Conservation (phyloP, 1,140 invertebrate species). For the Sesamia nonagrioides region DNA sequence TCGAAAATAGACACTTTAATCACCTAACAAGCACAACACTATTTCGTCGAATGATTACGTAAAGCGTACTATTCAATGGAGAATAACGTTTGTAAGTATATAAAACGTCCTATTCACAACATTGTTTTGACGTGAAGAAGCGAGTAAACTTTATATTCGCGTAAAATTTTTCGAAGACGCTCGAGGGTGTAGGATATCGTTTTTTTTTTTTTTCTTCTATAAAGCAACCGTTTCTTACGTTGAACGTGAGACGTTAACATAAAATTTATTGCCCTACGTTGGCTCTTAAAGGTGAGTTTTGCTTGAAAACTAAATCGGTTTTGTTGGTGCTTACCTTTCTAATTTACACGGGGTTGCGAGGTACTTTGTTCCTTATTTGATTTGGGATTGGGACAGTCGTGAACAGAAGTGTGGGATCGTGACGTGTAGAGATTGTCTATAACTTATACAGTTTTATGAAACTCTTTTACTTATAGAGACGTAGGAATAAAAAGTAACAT, state of each 20-base stretch:
- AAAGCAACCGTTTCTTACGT: conserved; percentile 46
- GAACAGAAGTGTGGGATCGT: conserved; percentile 19
- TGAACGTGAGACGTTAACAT: conserved; percentile 47
- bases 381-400: conserved; percentile 26
- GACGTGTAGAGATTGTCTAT: conserved; percentile 33
- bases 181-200: conserved; percentile 50
- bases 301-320: conserved; percentile 49
- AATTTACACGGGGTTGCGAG: conserved; percentile 43
- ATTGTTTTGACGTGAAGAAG: conserved; percentile 58
- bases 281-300: conserved; percentile 47
- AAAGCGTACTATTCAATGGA: conserved; percentile 23
- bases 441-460: conserved; percentile 25
- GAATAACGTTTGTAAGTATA: conserved; percentile 73
- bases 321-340: conserved; percentile 46
- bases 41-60: conserved; percentile 16
- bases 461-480: too few species aligned
- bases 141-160: conserved; percentile 53
- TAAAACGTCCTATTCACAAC: conserved; percentile 67
- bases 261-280: conserved; percentile 49
- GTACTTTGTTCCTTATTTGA: conserved; percentile 47
- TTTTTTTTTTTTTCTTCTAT: conserved; percentile 47
- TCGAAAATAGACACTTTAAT: not conserved
- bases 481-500: too few species aligned
- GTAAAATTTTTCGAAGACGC: conserved; percentile 55
- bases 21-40: conserved; percentile 2